phyloP scores from a whole-genome alignment of 1,140 invertebrate species.

The Liolophura sinensis region DNA sequence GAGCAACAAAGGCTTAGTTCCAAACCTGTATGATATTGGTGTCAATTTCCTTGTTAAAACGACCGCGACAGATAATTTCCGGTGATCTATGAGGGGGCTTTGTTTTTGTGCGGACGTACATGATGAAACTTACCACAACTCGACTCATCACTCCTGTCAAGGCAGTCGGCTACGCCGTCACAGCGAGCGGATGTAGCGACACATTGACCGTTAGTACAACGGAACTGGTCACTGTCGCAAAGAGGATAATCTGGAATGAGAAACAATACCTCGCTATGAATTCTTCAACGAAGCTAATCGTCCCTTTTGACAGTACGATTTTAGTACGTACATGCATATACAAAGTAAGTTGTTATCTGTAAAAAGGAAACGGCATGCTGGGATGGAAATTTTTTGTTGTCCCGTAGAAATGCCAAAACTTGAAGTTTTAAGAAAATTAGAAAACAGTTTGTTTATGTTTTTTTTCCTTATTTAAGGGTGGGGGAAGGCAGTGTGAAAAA shows the following conservation, averaged over 20 bases:
- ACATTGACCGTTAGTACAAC: slow-evolving; percentile 24
- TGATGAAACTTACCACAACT: slow-evolving; percentile 14
- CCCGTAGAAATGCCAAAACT: not conserved
- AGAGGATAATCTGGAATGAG: slow-evolving; percentile 8
- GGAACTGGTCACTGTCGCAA: slow-evolving; percentile 17
- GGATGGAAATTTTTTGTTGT: not conserved
- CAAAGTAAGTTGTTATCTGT: not conserved
- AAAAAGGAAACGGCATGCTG: not conserved
- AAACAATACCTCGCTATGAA: not conserved
- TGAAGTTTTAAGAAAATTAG: too few species aligned
- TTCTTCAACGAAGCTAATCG: not conserved
- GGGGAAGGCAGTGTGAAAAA: too few species aligned
- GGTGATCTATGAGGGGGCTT: too few species aligned
- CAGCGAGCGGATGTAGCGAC: slow-evolving; percentile 11
- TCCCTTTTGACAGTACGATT: not conserved
- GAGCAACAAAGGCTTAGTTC: too few species aligned
- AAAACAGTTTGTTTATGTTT: too few species aligned
- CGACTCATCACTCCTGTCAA: slow-evolving; percentile 22
- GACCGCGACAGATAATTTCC: too few species aligned
- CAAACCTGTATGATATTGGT: too few species aligned
- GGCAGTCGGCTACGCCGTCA: slow-evolving; percentile 21
- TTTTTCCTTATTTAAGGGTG: too few species aligned
- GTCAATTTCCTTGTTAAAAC: too few species aligned
- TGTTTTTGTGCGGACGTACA: too few species aligned
- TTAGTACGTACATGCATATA: not conserved